Base-by-base conservation (phyloP, 2,797 vertebrate genomes). In the Synanceia verrucosa region DNA sequence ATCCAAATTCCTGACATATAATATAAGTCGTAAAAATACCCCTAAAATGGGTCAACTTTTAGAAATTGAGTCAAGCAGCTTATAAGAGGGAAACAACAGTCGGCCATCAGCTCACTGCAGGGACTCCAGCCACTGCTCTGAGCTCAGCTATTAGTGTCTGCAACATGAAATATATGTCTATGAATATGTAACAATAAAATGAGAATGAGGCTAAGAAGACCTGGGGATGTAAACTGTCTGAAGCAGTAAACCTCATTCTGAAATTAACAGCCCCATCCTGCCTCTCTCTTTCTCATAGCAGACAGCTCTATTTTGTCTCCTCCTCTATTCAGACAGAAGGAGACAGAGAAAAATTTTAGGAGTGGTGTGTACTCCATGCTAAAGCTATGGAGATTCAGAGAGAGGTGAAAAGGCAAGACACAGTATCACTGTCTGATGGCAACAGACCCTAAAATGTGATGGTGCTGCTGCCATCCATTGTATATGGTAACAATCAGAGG, bases 71-170 rank as follows among this genome's bases (percentile, higher is more conserved):
- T 59, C 57, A 81, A 46, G 64, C 57, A 37, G 9, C 37, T 52
- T 74, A 73, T 82, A 76, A 71, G 62, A 59, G 31, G 41, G 73
- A 76, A 83, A 74, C 60, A 74, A 59, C 70, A 70, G 61, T 51
- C 13, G 24, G 33, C 80, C 50, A 71, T 79, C 57, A 61, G 47
- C 70, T 77, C 77, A 16, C 65, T 79, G 72, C 33, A 63, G 73
- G 69, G 59, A 74, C 60, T 79, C 59, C 53, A 73, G 73, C 63
- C 44, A 37, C 53, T 34, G 67, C 65, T 59, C 74, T 29, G 65
- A 33, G 67, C 65, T 60, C 75, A 21, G 65, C 84, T 66, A 78
- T 88, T 82, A 83, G 76, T 69, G 78, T 82, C 82, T 74, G 57
- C 57, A 36, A n/a, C 41, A 26, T 80, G 66, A 78, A 78, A 71